These are phyloP conservation scores for Uropetala carovei DNA, from an alignment of 2,888 invertebrate genomes.

Conservation along the genomic window DNA sequence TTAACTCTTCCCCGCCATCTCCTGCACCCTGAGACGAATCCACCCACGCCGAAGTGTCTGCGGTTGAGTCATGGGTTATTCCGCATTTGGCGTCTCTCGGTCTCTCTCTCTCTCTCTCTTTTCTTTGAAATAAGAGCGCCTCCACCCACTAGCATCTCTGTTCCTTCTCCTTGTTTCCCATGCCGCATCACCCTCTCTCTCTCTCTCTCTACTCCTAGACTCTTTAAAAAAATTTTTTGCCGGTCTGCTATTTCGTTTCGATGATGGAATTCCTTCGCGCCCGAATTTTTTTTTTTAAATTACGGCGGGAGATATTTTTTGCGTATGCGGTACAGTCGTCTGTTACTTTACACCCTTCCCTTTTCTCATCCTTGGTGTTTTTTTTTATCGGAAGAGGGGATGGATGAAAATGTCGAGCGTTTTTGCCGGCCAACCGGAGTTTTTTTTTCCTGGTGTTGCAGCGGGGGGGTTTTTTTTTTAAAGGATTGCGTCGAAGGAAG, in stretches of 20 bases:
- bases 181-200: not conserved
- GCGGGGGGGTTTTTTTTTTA: no score
- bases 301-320: not conserved
- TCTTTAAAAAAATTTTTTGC: not conserved
- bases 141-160: not conserved
- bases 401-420: not conserved
- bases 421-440: not conserved
- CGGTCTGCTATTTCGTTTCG: not conserved
- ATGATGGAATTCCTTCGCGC: not conserved
- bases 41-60: constrained; percentile 3
- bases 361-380: not conserved
- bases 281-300: not conserved
- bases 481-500: not conserved
- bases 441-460: not conserved
- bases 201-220: not conserved
- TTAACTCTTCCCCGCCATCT: not conserved
- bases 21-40: not conserved
- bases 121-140: not conserved
- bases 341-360: not conserved
- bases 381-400: not conserved
- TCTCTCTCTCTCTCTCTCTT: not conserved
- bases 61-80: constrained; percentile 27
- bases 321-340: not conserved
- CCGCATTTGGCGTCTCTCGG: not conserved
- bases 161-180: not conserved